phyloP scores from a whole-genome alignment of 1,140 invertebrate species.

The Caligus rogercresseyi region DNA sequence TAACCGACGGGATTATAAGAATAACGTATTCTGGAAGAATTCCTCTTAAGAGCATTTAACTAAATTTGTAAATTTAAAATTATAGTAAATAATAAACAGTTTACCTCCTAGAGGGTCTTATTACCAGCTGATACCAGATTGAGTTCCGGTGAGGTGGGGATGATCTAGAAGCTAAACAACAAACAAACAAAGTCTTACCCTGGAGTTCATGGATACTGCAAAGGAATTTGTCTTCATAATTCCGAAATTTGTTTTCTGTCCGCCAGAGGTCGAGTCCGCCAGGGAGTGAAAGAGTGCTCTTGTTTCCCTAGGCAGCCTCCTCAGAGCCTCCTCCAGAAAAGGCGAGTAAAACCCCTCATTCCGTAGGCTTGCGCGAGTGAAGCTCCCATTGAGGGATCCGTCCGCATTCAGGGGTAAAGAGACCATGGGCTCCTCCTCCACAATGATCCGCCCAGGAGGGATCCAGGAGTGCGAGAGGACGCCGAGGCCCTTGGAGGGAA shows the following conservation, averaged over 20 bases:
- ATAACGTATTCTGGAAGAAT: too few relatives aligned
- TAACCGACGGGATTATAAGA: too few relatives aligned
- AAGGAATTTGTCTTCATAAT: neutral
- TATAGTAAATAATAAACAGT: too few relatives aligned
- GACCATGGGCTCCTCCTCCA: neutral
- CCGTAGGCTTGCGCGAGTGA: neutral
- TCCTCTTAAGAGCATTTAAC: too few relatives aligned
- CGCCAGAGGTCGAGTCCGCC: neutral
- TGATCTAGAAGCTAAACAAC: too few relatives aligned
- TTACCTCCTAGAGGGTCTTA: too few relatives aligned
- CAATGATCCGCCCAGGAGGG: neutral
- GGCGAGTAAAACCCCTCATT: neutral
- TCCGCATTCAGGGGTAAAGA: neutral
- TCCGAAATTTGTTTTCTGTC: neutral
- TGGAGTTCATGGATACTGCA: neutral
- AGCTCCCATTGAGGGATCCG: neutral
- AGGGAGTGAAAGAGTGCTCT: neutral
- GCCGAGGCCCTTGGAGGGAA: neutral
- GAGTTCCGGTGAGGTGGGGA: too few relatives aligned
- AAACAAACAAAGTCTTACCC: too few relatives aligned
- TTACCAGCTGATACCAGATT: too few relatives aligned
- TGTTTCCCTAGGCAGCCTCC: neutral
- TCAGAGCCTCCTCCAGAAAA: neutral
- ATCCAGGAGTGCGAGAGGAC: neutral
- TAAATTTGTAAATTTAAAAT: too few relatives aligned